Evolutionary conservation across 2,113 vertebrate genomes (phyloP), one percentile per base, ranked within the genome.

Genomic region (Protobothrops flavoviridis): DNA sequence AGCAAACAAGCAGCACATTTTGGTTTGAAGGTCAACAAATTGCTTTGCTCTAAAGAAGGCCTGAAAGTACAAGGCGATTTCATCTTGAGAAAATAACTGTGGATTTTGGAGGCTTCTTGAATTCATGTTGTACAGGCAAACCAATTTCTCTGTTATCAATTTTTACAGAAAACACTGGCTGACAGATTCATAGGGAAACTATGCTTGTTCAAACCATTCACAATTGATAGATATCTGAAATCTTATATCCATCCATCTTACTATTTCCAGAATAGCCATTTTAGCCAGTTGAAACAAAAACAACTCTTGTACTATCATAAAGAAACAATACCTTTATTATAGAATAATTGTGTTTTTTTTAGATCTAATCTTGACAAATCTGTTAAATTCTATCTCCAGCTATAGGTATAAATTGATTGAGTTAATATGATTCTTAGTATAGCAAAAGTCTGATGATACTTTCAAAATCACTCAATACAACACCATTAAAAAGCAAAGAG

Each of bases 1-100:
- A 90, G n/a, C 92, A 95, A 94, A 39, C 43, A 94, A 90, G n/a
- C 92, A 95, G 52, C 9, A 56, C 0, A 69, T 88, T 91, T 95
- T 95, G 93, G 1, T 39, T 92, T 96, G 48, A 90, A 88, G 50
- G 92, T 93, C 52, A 93, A 81, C 59, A 94, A 85, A 94, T 87
- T 92, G 0, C 13, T 93, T 13, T 88, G 15, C 43, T 94, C 96
- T 94, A 86, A 96, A 93, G 95, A 55, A 5, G 92, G 89, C 81
- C 29, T 85, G 33, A 57, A 17, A 95, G 56, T 91, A 93, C 53
- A 91, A 91, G 39, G 39, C 90, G 23, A 85, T 91, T 95, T 94
- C 45, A 69, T 39, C 20, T 95, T 93, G 29, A 91, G 85, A 81
- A 94, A 57, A 33, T 89, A 95, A 93, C 3, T 20, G 24, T 91